Evolutionary conservation across 2,113 vertebrate genomes (phyloP), one percentile per base, ranked within the genome.

Genomic region (Raja brachyura): DNA sequence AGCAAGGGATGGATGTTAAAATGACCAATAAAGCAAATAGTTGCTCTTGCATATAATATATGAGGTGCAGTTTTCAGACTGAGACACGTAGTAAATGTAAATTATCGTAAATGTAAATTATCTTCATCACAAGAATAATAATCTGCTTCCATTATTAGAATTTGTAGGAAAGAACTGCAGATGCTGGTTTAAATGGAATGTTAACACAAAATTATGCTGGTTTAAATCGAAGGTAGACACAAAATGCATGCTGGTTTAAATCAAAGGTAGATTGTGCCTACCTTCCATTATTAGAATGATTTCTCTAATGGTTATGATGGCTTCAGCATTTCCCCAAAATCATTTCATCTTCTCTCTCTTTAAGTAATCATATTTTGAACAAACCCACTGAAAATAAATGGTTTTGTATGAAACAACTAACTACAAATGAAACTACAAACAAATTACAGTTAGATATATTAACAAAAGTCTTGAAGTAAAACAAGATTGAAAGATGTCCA

Each of bases 321-420:
- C 22, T 83, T 83, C 20, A 56, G 28, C 48, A 54, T 83, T 83
- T 59, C 79, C 28, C 22, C 2, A 9, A 83, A 83, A 59, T 83
- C 48, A 59, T 83, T 83, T 56, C 11, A 25, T 28, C 4, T 81
- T 81, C 78, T 9, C 18, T 81, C 16, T 20, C 20, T 81, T 81
- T 81, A 81, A 81, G 78, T 59, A 59, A 59, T 56, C 79, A 83
- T 83, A 83, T 59, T 83, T 54, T 59, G 48, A 83, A 83, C 48
- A 56, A 83, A 56, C 48, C 48, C 48, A 83, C 22, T 81, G 79
- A 54, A 83, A 28, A 56, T 83, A 83, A 83, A 83, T 83, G 25
- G 48, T 20, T 25, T 83, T 83, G 48, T 20, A 56, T 83, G 79
- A 11, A 18, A 39, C 48, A 0, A 33, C 18, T 83, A 83, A 48